Conservation (phyloP, 1,140 invertebrate species). For the Hestina assimilis region DNA sequence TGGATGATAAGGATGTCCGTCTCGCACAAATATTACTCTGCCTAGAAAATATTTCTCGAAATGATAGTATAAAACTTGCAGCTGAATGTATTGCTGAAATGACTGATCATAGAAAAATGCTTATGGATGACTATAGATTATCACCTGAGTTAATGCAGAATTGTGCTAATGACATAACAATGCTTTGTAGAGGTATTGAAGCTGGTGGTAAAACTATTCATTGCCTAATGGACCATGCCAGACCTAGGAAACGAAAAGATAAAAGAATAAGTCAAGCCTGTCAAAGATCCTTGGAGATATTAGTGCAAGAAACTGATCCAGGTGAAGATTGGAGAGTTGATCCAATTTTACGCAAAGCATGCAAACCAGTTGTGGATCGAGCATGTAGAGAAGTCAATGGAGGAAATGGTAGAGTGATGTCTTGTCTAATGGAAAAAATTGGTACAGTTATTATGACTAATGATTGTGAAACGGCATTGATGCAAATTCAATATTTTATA, state of each 20-base stretch:
- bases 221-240: constrained; percentile 96
- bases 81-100: constrained; percentile 92
- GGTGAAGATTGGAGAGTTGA: constrained; percentile 96
- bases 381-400: constrained; percentile 84
- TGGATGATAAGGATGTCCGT: constrained; percentile 89
- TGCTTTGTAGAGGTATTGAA: constrained; percentile 86
- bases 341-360: constrained; percentile 91
- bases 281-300: constrained; percentile 85
- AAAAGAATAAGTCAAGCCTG: constrained; percentile 83
- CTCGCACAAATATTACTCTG: constrained; percentile 95
- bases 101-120: constrained; percentile 91
- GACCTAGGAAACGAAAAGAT: constrained; percentile 80
- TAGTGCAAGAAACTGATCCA: constrained; percentile 89
- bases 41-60: constrained; percentile 91
- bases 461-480: constrained; percentile 92
- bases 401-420: constrained; percentile 89
- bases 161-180: constrained; percentile 92
- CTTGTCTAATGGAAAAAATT: constrained; percentile 95
- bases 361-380: constrained; percentile 88
- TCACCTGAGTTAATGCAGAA: constrained; percentile 94
- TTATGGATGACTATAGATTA: constrained; percentile 95
- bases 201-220: constrained; percentile 94
- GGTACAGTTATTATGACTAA: constrained; percentile 91
- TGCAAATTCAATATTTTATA: constrained; percentile 98
- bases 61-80: constrained; percentile 83